phyloP scores from a whole-genome alignment of 2,888 invertebrate genomes.

The Drosophila fulvimacula region DNA sequence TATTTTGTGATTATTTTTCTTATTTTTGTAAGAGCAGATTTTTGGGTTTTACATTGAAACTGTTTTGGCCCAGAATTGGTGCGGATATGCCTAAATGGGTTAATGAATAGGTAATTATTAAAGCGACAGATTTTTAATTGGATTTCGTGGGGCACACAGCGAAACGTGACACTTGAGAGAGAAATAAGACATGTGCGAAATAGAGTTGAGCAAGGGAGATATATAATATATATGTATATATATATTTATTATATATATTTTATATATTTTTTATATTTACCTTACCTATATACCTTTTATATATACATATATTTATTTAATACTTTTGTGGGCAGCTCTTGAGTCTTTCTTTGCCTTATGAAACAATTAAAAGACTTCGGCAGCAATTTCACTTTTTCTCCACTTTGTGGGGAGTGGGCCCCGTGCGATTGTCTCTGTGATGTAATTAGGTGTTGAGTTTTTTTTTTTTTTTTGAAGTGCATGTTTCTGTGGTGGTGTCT shows the following conservation, averaged over 20 bases:
- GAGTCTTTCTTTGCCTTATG: slow-evolving; percentile 42
- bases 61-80: slow-evolving; percentile 25
- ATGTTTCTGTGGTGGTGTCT: slow-evolving; percentile 2
- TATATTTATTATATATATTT: too few species aligned
- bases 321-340: slow-evolving; percentile 39
- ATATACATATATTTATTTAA: slow-evolving; percentile 5
- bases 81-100: slow-evolving; percentile 22
- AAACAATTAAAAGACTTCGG: slow-evolving; percentile 61
- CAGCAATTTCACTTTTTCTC: slow-evolving; percentile 66
- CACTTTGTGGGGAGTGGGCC: slow-evolving; percentile 20
- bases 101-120: slow-evolving; percentile 21
- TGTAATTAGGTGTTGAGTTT: slow-evolving; percentile 57
- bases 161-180: slow-evolving; percentile 64
- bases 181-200: slow-evolving; percentile 25
- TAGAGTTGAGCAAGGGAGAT: slow-evolving; percentile 18
- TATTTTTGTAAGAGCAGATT: slow-evolving; percentile 17
- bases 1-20: slow-evolving; percentile 25
- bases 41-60: slow-evolving; percentile 19
- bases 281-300: too few species aligned
- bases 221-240: neutral
- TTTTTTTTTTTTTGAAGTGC: slow-evolving; percentile 36
- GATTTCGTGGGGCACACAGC: slow-evolving; percentile 27
- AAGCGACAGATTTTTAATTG: slow-evolving; percentile 8
- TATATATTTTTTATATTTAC: too few species aligned
- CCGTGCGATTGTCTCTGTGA: slow-evolving; percentile 47